Evolutionary conservation across 1,140 invertebrate genomes (phyloP).

Genomic region (Acyrthosiphon pisum): DNA sequence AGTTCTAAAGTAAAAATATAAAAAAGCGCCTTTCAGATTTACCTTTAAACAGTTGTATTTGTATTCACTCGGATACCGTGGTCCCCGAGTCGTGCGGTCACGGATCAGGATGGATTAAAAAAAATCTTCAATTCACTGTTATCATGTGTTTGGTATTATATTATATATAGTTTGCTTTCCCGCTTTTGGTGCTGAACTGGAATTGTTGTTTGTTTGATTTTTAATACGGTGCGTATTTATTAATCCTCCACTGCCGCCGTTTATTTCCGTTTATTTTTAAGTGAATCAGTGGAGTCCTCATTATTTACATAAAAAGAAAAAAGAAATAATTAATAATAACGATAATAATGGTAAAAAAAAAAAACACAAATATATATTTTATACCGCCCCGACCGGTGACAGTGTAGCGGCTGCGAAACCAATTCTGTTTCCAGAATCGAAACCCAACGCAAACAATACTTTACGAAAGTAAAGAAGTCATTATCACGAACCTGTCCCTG

Average conservation of each 20-base stretch:
- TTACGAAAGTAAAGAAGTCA: conserved; percentile 8
- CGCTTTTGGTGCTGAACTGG: not conserved
- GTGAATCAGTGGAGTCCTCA: not conserved
- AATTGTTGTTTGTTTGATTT: not conserved
- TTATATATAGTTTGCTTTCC: not conserved
- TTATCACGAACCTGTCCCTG: not conserved
- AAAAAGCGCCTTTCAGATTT: not conserved
- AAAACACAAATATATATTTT: not conserved
- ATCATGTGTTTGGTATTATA: not conserved
- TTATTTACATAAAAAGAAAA: not conserved
- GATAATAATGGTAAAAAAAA: not conserved
- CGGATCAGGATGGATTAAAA: not conserved
- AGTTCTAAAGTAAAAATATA: not conserved
- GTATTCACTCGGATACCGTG: not conserved
- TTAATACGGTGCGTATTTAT: not conserved
- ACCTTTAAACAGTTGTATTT: not conserved
- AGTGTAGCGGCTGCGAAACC: not conserved
- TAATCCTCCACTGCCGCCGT: not conserved
- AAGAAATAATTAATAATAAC: not conserved
- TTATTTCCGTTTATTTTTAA: conserved; percentile 7
- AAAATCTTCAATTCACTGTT: not conserved
- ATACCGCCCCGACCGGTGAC: not conserved
- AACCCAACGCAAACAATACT: not conserved
- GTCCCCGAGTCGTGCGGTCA: not conserved
- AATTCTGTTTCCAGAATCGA: not conserved